Conservation (phyloP, 2,113 vertebrate genomes). For the Panthera leo region DNA sequence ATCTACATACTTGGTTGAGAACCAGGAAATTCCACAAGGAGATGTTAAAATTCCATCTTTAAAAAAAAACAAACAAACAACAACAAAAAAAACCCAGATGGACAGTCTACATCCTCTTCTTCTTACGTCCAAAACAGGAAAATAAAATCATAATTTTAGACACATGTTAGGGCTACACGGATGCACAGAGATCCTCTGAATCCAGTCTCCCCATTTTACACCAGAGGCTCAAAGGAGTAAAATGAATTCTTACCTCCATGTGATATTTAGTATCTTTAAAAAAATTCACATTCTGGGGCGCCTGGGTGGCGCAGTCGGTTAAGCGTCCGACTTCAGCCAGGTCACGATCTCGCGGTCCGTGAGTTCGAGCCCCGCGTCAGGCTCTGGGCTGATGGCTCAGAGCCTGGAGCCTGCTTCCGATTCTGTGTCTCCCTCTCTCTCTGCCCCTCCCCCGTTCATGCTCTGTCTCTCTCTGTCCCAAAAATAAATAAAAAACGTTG, state of each 20-base stretch:
- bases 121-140: conserved; percentile 3
- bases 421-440: no score
- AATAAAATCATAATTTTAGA: background rate
- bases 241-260: background rate
- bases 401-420: no score
- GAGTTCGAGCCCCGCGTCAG: no score
- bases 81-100: background rate
- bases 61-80: background rate
- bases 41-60: conserved; percentile 50
- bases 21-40: conserved; percentile 61
- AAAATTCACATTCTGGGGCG: background rate
- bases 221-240: background rate
- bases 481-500: no score
- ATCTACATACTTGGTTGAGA: conserved; percentile 38
- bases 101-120: background rate
- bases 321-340: no score
- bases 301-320: no score
- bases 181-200: background rate
- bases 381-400: no score
- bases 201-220: background rate
- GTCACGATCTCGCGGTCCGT: no score
- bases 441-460: no score
- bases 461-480: no score
- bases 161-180: background rate
- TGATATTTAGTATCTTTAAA: background rate